phyloP scores from a whole-genome alignment of 2,113 vertebrate species.

The Atractosteus spatula region DNA sequence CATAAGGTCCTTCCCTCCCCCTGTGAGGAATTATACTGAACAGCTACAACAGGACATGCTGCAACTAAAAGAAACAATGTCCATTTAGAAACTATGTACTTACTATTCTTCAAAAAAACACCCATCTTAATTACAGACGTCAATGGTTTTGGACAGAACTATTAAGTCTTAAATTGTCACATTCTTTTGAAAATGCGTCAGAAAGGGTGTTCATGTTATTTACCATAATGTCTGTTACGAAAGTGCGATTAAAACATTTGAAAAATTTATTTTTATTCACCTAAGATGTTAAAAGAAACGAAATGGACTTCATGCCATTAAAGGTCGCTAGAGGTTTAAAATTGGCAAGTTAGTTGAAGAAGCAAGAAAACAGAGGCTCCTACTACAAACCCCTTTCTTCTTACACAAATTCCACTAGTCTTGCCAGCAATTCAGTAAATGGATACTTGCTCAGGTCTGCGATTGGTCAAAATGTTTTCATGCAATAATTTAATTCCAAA shows the following conservation, averaged over 20 bases:
- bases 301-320: constrained; percentile 36
- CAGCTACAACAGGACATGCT: too few relatives aligned
- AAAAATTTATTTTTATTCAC: constrained; percentile 63
- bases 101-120: too few relatives aligned
- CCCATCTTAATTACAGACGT: too few relatives aligned
- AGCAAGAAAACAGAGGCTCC: constrained; percentile 21
- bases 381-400: constrained; percentile 62
- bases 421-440: constrained; percentile 76
- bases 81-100: too few relatives aligned
- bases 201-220: neutral
- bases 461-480: constrained; percentile 82
- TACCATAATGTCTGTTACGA: neutral
- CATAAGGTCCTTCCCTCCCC: too few relatives aligned
- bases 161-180: too few relatives aligned
- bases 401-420: constrained; percentile 69
- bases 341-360: constrained; percentile 54
- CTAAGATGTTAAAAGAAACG: constrained; percentile 23
- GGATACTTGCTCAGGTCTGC: constrained; percentile 77
- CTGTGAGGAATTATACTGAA: too few relatives aligned
- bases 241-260: constrained; percentile 17
- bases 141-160: too few relatives aligned
- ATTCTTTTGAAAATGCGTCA: neutral
- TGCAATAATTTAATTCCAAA: constrained; percentile 83
- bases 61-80: too few relatives aligned
- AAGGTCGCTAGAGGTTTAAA: constrained; percentile 65